A percentile compares a stretch with the other conserved stretches of the same genome.
Conservation (phyloP, 1,140 invertebrate genomes). For the Frieseomelitta varia region DNA sequence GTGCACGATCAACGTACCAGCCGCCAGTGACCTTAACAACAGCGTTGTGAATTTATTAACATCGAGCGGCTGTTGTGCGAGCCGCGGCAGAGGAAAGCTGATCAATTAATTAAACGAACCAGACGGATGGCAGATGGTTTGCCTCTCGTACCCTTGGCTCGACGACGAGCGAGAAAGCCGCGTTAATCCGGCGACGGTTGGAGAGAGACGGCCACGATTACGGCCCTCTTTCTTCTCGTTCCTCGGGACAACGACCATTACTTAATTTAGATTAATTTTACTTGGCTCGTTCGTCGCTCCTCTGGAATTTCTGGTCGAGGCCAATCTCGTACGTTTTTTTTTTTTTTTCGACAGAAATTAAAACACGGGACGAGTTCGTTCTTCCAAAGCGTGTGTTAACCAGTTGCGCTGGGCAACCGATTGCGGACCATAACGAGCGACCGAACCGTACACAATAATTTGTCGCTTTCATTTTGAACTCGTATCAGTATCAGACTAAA, state of each 20-base stretch:
- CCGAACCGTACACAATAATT: too few relatives aligned
- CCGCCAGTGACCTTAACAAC: too few relatives aligned
- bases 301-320: not conserved
- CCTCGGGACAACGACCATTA: conserved; percentile 45
- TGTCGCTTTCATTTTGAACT: too few relatives aligned
- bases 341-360: too few relatives aligned
- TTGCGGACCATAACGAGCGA: too few relatives aligned
- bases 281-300: too few relatives aligned
- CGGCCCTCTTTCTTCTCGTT: not conserved
- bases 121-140: conserved; percentile 60
- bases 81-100: conserved; percentile 49
- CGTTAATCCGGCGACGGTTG: not conserved
- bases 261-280: conserved; percentile 64
- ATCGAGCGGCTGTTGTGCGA: conserved; percentile 22
- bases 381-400: not conserved
- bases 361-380: too few relatives aligned
- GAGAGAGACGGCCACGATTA: not conserved
- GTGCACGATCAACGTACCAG: too few relatives aligned
- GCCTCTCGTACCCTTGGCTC: conserved; percentile 23
- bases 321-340: too few relatives aligned
- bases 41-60: conserved; percentile 33
- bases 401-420: too few relatives aligned
- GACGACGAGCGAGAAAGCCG: not conserved
- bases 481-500: too few relatives aligned
- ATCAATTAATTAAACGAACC: conserved; percentile 65